phyloP scores from a whole-genome alignment of 1,140 invertebrate species.

The Scaptomyza graminum region DNA sequence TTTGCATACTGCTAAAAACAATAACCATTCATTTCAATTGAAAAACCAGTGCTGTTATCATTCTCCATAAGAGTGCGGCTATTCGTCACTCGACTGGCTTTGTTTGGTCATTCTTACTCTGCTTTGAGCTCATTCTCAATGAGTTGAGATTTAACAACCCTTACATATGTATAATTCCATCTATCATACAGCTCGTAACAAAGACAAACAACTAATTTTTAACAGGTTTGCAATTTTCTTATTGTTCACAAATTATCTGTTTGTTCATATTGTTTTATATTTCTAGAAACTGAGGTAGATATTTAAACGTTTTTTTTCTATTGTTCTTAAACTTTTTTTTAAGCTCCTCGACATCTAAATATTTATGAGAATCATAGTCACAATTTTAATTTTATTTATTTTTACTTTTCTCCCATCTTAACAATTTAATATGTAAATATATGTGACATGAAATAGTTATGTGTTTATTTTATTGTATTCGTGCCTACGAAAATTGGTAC shows the following conservation, averaged over 20 bases:
- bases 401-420: no score
- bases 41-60: conserved; percentile 25
- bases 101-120: not conserved
- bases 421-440: no score
- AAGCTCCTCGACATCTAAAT: not conserved
- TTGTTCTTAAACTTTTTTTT: not conserved
- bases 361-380: not conserved
- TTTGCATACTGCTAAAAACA: conserved; percentile 58
- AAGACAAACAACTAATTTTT: not conserved
- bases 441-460: no score
- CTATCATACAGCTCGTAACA: conserved; percentile 1
- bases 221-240: conserved; percentile 5
- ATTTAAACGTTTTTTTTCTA: not conserved
- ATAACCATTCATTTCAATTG: conserved; percentile 56
- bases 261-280: not conserved
- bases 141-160: conserved; percentile 13
- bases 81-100: conserved; percentile 31
- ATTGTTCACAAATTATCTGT: not conserved
- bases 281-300: not conserved
- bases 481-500: no score
- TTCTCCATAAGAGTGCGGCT: conserved; percentile 8
- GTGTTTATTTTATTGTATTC: no score
- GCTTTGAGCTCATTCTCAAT: conserved; percentile 5
- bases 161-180: conserved; percentile 13
- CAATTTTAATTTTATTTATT: no score